A percentile compares a stretch with the other conserved stretches of the same genome.
phyloP scores from a whole-genome alignment of 2,797 vertebrate species.

The Cyprinodon diabolis region DNA sequence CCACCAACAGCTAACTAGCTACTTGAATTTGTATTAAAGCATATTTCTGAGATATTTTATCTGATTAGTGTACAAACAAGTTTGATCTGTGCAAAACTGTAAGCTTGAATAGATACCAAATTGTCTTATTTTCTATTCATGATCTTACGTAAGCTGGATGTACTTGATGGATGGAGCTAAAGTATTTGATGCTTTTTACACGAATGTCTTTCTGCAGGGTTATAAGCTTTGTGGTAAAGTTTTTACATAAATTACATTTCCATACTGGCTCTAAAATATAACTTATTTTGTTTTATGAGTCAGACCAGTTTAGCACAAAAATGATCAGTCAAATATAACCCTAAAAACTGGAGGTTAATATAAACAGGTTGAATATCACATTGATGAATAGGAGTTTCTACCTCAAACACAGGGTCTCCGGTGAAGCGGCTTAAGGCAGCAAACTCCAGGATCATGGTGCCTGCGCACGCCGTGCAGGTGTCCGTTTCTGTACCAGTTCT shows the following conservation, averaged over 20 bases:
- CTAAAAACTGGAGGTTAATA: not conserved
- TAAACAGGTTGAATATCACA: not conserved
- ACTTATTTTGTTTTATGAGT: not conserved
- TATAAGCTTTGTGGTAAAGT: not conserved
- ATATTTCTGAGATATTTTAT: not conserved
- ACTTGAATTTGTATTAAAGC: not conserved
- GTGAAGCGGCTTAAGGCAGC: constrained; percentile 97
- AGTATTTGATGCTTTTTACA: not conserved
- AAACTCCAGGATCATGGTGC: constrained; percentile 98
- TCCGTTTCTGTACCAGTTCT: constrained; percentile 97
- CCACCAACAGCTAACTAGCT: not conserved
- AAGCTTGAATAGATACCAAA: not conserved
- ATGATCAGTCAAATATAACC: not conserved
- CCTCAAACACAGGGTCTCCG: constrained; percentile 96
- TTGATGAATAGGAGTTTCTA: constrained; percentile 45
- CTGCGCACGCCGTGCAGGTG: constrained; percentile 97
- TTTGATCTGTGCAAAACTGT: not conserved
- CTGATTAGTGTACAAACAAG: not conserved
- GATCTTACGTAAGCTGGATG: constrained; percentile 12
- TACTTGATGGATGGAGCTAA: constrained; percentile 4
- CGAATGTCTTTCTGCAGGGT: constrained; percentile 1
- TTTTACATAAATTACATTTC: not conserved
- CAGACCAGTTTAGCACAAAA: not conserved
- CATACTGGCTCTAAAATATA: not conserved
- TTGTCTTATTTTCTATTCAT: constrained; percentile 3